Evolutionary conservation across 2,113 vertebrate species (phyloP).

Genomic region (Jaculus jaculus): DNA sequence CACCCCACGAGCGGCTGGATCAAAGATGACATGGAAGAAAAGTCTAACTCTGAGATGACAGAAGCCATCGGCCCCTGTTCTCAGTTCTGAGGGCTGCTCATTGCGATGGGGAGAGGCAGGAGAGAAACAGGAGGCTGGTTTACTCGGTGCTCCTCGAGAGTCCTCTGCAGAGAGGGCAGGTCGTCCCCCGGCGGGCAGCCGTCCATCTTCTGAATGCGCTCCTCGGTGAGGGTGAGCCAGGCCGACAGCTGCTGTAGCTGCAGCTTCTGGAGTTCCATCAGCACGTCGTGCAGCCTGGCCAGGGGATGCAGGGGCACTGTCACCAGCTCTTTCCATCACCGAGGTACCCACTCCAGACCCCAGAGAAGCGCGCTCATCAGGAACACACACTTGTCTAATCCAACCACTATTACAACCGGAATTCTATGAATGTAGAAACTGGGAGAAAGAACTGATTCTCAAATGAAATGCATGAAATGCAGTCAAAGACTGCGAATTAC

Average conservation of each 20-base stretch:
- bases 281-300: conserved; percentile 93
- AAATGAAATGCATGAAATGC: not conserved
- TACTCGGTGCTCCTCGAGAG: conserved; percentile 94
- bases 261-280: conserved; percentile 97
- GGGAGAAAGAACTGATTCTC: not conserved
- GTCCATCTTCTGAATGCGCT: conserved; percentile 94
- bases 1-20: not conserved
- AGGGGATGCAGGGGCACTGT: conserved; percentile 26
- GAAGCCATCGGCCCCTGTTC: not conserved
- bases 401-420: not conserved
- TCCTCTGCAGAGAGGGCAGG: conserved; percentile 88
- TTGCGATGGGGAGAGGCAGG: not conserved
- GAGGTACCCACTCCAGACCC: not conserved
- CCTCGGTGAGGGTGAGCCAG: conserved; percentile 94
- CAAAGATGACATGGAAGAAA: not conserved
- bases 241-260: conserved; percentile 95
- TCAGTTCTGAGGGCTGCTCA: not conserved
- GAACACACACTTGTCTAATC: not conserved
- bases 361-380: not conserved
- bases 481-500: not conserved
- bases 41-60: not conserved
- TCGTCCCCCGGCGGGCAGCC: conserved; percentile 83
- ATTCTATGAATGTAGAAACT: conserved; percentile 2
- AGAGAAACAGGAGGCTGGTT: conserved; percentile 32
- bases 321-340: not conserved